phyloP scores from a whole-genome alignment of 2,113 vertebrate species.

The Perca schrenkii region DNA sequence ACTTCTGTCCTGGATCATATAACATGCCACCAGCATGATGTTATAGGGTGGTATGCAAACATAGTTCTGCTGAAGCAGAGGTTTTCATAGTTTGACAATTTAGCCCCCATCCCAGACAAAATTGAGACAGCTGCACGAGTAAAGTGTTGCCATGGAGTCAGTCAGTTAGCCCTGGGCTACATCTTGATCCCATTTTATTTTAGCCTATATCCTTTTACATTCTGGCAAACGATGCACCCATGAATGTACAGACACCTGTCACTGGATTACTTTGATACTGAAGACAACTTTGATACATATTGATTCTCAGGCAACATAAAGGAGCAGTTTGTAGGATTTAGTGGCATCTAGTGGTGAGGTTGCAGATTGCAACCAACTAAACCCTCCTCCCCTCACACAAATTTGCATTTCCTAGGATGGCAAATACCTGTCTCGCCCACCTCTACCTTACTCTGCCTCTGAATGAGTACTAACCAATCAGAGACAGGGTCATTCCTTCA shows the following conservation, averaged over 20 bases:
- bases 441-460: too few species aligned
- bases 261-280: background rate
- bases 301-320: background rate
- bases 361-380: too few species aligned
- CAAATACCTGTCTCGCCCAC: too few species aligned
- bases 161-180: background rate
- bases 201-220: background rate
- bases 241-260: background rate
- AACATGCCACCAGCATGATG: slow-evolving; percentile 45
- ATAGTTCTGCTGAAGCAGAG: background rate
- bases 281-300: background rate
- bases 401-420: too few species aligned
- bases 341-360: too few species aligned
- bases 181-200: background rate
- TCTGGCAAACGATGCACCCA: background rate
- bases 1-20: slow-evolving; percentile 39
- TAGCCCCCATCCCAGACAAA: background rate
- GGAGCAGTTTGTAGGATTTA: too few species aligned
- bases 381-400: too few species aligned
- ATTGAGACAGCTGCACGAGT: background rate
- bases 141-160: background rate
- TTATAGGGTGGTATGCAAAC: background rate
- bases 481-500: too few species aligned
- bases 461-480: too few species aligned
- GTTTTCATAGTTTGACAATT: background rate